Evolutionary conservation across 2,797 vertebrate genomes (phyloP).

Genomic region (Cryptoprocta ferox): DNA sequence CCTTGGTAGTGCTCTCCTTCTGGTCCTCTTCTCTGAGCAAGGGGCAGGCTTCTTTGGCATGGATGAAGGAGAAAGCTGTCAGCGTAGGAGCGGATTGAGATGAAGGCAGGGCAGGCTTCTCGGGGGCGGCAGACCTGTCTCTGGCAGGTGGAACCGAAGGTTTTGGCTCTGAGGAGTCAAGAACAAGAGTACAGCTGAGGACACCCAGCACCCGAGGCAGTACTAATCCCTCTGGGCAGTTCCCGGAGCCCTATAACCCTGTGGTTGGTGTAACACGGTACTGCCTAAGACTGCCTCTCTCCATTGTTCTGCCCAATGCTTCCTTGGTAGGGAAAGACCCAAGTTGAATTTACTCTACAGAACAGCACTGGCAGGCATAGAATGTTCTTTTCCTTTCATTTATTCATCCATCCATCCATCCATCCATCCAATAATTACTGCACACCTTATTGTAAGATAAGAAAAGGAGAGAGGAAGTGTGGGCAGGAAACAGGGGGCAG

Average conservation of each 20-base stretch:
- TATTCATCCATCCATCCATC: too few species aligned
- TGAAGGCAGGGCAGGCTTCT: not conserved
- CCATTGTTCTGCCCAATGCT: not conserved
- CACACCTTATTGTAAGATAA: not conserved
- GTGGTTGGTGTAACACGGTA: not conserved
- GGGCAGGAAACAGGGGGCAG: not conserved
- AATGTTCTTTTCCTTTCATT: not conserved
- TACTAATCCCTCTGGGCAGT: not conserved
- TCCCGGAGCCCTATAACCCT: not conserved
- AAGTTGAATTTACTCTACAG: not conserved
- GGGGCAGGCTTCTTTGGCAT: not conserved
- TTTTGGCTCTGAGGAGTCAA: slow-evolving; percentile 65
- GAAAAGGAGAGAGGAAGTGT: not conserved
- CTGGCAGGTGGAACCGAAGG: not conserved
- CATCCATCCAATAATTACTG: not conserved
- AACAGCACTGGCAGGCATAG: not conserved
- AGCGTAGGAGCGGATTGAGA: not conserved
- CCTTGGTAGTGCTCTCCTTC: slow-evolving; percentile 73
- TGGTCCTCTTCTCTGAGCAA: slow-evolving; percentile 3
- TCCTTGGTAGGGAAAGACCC: not conserved
- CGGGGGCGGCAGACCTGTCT: fast-evolving
- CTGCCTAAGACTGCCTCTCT: not conserved
- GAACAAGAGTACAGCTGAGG: slow-evolving; percentile 23
- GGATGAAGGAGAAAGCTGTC: not conserved
- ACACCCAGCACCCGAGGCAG: not conserved